Evolutionary conservation across 1,140 invertebrate genomes (phyloP), one percentile per base, ranked within the genome.

Genomic region (Heliconius hewitsoni): DNA sequence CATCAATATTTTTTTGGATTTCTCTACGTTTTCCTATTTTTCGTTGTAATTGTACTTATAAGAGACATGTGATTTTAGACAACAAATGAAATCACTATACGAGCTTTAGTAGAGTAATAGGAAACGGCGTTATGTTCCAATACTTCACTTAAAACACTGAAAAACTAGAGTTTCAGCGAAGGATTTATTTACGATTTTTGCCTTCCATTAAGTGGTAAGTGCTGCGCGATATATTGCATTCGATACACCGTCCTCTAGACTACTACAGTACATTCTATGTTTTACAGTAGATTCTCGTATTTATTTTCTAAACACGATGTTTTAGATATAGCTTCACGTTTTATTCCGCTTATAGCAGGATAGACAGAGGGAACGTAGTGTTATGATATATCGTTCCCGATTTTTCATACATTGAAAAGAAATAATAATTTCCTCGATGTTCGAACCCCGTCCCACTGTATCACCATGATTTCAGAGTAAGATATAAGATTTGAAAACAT

Each of bases 191-290:
- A 82, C 76, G 75, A 84, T 77, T 80, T 81, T 74, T 71, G 74
- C 57, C 34, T 57, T 79, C 86, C 86, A 85, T 86, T 86, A 86
- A 60, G 66, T n/a, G 71, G 74, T 84, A 81, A 84, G 83, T 83
- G 80, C 73, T 75, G 46, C n/a, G 74, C 78, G 86, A 84, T 78
- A 85, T 85, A 87, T 85, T 85, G 82, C 83, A 85, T 87, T 82
- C 50, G 78, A 76, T 79, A 73, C 73, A 27, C 80, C 82, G 82
- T 74, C 42, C 52, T 46, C 55, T 16, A 42, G 55, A 66, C 13
- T 16, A 13, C 3, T 30, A 8, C 4, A 30, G 55, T 9, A 1
- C 19, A 1, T n/a, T 8, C n/a, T 57, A 8, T n/a, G 19, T 18
- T 27, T 27, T 30, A 2, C 30, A 30, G 30, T 30, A 30, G 30